Base-by-base conservation (phyloP, 2,888 invertebrate species). In the Cactoblastis cactorum region DNA sequence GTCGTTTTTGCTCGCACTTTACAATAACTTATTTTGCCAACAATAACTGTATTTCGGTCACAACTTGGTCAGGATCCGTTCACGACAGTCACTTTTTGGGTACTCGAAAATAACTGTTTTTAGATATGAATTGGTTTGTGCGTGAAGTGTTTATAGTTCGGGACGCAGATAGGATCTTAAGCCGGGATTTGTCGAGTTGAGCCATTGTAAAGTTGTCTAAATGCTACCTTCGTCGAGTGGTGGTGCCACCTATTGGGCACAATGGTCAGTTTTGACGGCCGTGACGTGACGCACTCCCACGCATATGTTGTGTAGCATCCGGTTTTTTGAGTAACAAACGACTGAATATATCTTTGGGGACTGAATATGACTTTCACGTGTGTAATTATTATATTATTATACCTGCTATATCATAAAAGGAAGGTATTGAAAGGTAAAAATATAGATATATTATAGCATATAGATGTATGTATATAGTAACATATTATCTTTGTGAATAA, bases 1-100 rank as follows among this genome's bases (percentile, higher is more conserved):
- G 49, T 51, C 68, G 72, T 83, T 85, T 87, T 83, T 86, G 77
- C 80, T 63, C 65, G 64, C 67, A 70, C 61, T 53, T 55, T 66
- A 83, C 83, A 87, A 85, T 77, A 63, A 69, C 67, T 76, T 86
- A 86, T 88, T 88, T 87, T 81, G 83, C 73, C 86, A 87, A 88
- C 84, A 88, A 83, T 87, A 85, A 86, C 86, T 80, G 83, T 84
- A 76, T 71, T 76, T 67, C 33, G 51, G 35, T 45, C 50, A 58
- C 58, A 39, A 50, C 50, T 62, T 51, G 62, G 57, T 55, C 60
- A 9, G 62, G 61, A 54, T 53, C 56, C n/a, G n/a, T 67, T 57
- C 58, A 57, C 56, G 65, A n/a, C n/a, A n/a, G n/a, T n/a, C n/a
- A n/a, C n/a, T 45, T 53, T 79, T 82, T 76, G 83, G 81, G 73